phyloP scores from a whole-genome alignment of 2,113 vertebrate species.

The Dipodomys merriami region DNA sequence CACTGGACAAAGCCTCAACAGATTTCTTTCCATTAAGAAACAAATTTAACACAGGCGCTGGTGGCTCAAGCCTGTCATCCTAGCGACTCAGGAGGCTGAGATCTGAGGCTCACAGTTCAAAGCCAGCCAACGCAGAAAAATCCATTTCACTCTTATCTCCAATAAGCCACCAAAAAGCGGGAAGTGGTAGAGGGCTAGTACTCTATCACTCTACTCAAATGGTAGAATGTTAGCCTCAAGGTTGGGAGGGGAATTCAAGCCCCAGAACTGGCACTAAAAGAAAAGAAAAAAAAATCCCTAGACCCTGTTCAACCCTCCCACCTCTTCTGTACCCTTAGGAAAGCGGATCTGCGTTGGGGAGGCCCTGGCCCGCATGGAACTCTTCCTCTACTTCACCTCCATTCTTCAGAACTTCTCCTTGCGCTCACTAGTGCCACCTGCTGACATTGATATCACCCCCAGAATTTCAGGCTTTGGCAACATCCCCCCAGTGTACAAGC shows the following conservation, averaged over 20 bases:
- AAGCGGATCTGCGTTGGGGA: conserved; percentile 82
- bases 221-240: too few relatives aligned
- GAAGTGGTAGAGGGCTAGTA: too few relatives aligned
- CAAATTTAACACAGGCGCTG: too few relatives aligned
- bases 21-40: background rate
- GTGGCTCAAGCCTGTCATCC: too few relatives aligned
- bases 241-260: too few relatives aligned
- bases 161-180: too few relatives aligned
- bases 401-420: conserved; percentile 83
- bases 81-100: too few relatives aligned
- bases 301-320: rapidly evolving
- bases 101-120: too few relatives aligned
- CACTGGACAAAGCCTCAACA: background rate
- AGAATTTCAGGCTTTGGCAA: conserved; percentile 77
- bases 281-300: background rate
- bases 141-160: too few relatives aligned
- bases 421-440: conserved; percentile 48
- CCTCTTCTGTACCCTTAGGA: conserved; percentile 50
- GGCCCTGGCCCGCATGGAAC: conserved; percentile 82
- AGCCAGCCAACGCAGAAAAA: too few relatives aligned
- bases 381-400: conserved; percentile 82
- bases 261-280: too few relatives aligned
- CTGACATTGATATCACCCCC: conserved; percentile 74
- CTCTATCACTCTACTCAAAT: too few relatives aligned
- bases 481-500: conserved; percentile 76